These are phyloP conservation scores for Heliconius ethilla DNA, from an alignment of 2,888 invertebrate species.

Conservation along the genomic window DNA sequence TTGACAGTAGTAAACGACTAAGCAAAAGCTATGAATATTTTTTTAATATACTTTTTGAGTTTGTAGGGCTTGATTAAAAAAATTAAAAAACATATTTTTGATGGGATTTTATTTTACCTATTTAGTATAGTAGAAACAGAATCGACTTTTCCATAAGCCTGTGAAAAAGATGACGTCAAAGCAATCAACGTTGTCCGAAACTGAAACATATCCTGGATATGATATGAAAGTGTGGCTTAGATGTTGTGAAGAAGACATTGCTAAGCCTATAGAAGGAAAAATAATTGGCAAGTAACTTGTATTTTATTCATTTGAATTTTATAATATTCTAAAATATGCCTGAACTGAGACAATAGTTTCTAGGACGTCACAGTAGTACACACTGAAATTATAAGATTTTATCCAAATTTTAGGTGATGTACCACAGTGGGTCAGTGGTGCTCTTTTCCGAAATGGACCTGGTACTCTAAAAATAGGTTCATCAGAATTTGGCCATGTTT, in stretches of 20 bases:
- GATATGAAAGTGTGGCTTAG: constrained; percentile 89
- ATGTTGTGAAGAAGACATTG: constrained; percentile 88
- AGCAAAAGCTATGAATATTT: too few species aligned
- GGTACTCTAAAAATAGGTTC: constrained; percentile 36
- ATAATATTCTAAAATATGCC: too few species aligned
- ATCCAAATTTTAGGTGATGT: constrained; percentile 25
- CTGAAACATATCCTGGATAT: constrained; percentile 76
- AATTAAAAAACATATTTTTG: not conserved
- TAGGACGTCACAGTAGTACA: too few species aligned
- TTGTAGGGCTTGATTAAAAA: too few species aligned
- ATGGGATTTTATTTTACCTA: too few species aligned
- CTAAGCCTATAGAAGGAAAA: constrained; percentile 85
- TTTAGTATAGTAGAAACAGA: too few species aligned
- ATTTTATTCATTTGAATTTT: too few species aligned
- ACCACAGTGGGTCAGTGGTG: constrained; percentile 37
- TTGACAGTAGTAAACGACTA: too few species aligned
- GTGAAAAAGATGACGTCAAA: not conserved
- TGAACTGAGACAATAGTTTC: not conserved
- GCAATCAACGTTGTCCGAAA: constrained; percentile 15
- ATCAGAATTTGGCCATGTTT: constrained; percentile 34
- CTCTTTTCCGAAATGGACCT: constrained; percentile 36
- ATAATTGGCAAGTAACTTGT: constrained; percentile 74
- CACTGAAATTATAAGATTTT: too few species aligned
- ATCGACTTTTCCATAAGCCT: not conserved
- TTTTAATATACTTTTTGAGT: too few species aligned